Base-by-base conservation (phyloP, 2,888 invertebrate species). In the Neocrepidodera transversa region DNA sequence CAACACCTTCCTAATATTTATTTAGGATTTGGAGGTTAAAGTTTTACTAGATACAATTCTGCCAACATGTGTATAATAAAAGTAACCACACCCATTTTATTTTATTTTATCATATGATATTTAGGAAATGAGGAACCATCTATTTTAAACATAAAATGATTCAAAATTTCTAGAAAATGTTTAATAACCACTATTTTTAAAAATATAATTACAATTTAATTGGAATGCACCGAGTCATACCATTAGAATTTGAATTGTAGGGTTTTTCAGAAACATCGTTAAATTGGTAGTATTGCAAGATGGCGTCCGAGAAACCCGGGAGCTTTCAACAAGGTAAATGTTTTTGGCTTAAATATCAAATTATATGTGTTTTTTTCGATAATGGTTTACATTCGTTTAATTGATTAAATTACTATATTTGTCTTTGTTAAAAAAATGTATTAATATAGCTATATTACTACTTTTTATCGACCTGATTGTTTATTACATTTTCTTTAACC, bases 301-400 rank as follows among this genome's bases (percentile, higher is more conserved):
- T 87, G 88, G 87, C 87, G 81, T 83, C 86, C 78, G 86, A 86
- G 81, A 85, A 85, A 79, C 84, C 85, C 82, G 82, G 82, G 77
- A 82, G 78, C 80, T 82, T 82, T 78, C 83, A 84, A 79, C 82
- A 85, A 81, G 87, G 87, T 87, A 84, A 70, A 63, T 66, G 66
- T 70, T 73, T 72, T 69, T 71, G 53, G 43, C 28, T 64, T 14
- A 47, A 57, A 42, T 51, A 52, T 49, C 28, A 32, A 53, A 45
- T 52, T 45, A 32, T 40, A 5, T 11, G n/a, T 43, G 18, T 23
- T 20, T 43, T 43, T 10, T 10, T 43, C 23, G 7, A 5, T 43
- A 20, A 43, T 20, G 10, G 6, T 40, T 18, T 5, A 40, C 14
- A 35, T 35, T 13, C 14, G 8, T 35, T 8, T 2, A 14, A 35